phyloP scores from a whole-genome alignment of 2,888 invertebrate species.

The Latrodectus hesperus region DNA sequence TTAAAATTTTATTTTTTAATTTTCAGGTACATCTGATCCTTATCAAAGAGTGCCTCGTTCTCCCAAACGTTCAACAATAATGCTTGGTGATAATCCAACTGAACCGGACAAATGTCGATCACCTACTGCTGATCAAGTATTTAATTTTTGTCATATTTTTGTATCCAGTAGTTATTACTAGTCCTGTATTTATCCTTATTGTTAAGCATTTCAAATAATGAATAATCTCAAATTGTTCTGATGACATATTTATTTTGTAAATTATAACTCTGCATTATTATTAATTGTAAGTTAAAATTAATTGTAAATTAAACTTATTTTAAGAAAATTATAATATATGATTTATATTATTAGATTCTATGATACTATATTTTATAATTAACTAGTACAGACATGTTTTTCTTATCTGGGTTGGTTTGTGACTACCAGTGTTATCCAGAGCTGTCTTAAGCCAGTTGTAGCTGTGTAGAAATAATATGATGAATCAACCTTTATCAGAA shows the following conservation, averaged over 20 bases:
- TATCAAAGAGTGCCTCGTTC: conserved; percentile 87
- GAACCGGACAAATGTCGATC: conserved; percentile 73
- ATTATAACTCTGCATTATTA: neutral
- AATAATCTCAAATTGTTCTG: neutral
- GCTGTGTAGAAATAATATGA: too few relatives aligned
- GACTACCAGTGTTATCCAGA: neutral
- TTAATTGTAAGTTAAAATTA: neutral
- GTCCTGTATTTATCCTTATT: neutral
- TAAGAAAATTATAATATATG: neutral
- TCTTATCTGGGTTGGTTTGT: neutral
- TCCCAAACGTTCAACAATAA: conserved; percentile 79
- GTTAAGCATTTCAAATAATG: neutral
- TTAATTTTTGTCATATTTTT: neutral
- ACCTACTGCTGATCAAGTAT: conserved; percentile 93
- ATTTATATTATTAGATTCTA: neutral
- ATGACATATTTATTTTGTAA: too few relatives aligned
- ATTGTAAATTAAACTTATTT: neutral
- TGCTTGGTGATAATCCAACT: conserved; percentile 69
- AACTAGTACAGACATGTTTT: too few relatives aligned
- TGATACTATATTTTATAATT: too few relatives aligned
- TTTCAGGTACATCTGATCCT: conserved; percentile 82
- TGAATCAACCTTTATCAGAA: too few relatives aligned
- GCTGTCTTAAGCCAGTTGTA: neutral
- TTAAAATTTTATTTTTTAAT: too few relatives aligned
- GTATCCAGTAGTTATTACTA: neutral